Percentiles rank a stretch among this genome's conserved stretches.
Evolutionary conservation across 2,113 vertebrate species (phyloP).

Genomic region (Herpailurus yagouaroundi): DNA sequence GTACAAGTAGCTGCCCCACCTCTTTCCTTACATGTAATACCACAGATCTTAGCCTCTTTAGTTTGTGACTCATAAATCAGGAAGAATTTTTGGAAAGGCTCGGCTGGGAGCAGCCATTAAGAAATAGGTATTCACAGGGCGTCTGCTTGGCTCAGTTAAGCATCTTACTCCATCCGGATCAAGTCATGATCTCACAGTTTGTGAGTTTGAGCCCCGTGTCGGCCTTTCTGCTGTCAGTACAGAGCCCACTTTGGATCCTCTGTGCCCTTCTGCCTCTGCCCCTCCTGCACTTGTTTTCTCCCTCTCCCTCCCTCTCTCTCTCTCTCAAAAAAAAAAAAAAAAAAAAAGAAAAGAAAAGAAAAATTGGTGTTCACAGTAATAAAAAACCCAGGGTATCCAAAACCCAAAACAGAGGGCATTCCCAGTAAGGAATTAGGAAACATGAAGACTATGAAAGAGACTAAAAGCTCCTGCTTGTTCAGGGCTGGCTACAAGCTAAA

Average conservation of each 20-base stretch:
- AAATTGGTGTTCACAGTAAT: neutral
- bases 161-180: no score
- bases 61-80: constrained; percentile 2
- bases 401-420: neutral
- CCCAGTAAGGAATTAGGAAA: neutral
- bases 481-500: neutral
- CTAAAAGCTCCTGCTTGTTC: neutral
- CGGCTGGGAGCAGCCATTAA: neutral
- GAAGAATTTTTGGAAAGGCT: neutral
- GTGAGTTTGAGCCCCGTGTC: no score
- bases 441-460: neutral
- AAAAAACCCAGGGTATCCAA: neutral
- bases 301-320: no score
- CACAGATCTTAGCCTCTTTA: neutral
- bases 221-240: no score
- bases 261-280: no score
- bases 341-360: neutral
- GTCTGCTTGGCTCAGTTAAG: no score
- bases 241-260: no score
- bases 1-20: neutral
- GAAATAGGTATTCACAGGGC: neutral
- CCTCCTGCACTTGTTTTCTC: no score
- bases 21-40: neutral
- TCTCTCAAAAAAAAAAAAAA: no score
- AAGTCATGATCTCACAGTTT: no score